Evolutionary conservation across 2,888 invertebrate species (phyloP).

Genomic region (Heliconius ethilla): DNA sequence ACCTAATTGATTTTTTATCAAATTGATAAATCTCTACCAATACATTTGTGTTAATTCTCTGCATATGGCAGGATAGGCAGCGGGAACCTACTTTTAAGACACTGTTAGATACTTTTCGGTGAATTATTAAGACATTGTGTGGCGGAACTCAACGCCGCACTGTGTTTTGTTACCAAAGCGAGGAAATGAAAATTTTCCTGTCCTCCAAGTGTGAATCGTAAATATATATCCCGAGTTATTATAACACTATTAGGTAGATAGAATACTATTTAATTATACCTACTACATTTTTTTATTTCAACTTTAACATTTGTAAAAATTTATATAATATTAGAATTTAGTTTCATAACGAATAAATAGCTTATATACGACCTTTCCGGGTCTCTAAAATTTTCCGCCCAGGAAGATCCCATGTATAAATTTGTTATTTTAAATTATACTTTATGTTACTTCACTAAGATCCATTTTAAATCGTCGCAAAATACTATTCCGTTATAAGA

Average conservation of each 20-base stretch:
- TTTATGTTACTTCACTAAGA: neutral
- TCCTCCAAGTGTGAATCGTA: no score
- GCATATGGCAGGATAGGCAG: no score
- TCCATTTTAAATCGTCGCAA: neutral
- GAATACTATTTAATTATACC: no score
- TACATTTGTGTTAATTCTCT: no score
- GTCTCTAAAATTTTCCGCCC: slow-evolving; percentile 16
- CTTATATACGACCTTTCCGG: slow-evolving; percentile 23
- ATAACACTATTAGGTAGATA: no score
- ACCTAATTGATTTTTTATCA: no score
- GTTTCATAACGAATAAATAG: slow-evolving; percentile 15
- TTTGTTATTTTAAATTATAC: neutral
- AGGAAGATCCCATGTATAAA: neutral
- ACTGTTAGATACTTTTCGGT: no score
- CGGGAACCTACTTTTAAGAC: no score
- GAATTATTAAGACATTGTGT: no score
- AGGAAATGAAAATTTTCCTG: no score
- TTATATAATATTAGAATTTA: slow-evolving; percentile 16
- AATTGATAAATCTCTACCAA: no score
- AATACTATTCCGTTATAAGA: neutral
- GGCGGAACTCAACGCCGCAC: neutral
- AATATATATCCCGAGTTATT: no score
- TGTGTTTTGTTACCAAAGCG: neutral
- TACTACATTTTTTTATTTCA: neutral
- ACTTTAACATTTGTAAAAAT: slow-evolving; percentile 1